phyloP scores from a whole-genome alignment of 2,797 vertebrate genomes.

The Arvicola amphibius region DNA sequence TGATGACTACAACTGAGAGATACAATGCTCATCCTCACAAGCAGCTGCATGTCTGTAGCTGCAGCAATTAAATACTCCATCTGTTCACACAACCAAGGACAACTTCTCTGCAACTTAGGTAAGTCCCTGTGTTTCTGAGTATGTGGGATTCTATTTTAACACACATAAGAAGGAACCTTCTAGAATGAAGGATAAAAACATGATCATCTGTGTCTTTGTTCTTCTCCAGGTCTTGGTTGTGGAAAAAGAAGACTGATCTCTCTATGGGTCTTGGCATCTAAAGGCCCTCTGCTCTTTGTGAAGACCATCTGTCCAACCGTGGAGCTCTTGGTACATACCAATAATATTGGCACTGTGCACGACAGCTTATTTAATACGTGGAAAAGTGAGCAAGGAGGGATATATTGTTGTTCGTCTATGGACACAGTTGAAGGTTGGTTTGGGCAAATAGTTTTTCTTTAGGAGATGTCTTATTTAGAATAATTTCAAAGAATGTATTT shows the following conservation, averaged over 20 bases:
- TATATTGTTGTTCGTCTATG: neutral
- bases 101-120: neutral
- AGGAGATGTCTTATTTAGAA: slow-evolving; percentile 7
- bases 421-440: neutral
- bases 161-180: neutral
- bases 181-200: slow-evolving; percentile 30
- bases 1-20: neutral
- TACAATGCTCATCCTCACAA: neutral
- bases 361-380: neutral
- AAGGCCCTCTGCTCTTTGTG: neutral
- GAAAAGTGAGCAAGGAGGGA: neutral
- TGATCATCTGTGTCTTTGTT: neutral
- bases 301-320: neutral
- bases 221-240: neutral
- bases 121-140: neutral
- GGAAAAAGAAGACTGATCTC: neutral
- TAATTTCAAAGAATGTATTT: neutral
- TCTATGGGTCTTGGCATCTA: neutral
- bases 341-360: neutral
- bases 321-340: neutral
- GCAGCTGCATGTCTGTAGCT: neutral
- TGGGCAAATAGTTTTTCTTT: slow-evolving; percentile 46
- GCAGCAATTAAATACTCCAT: neutral
- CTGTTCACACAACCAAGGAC: neutral
- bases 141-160: slow-evolving; percentile 17